A percentile compares a stretch with the other conserved stretches of the same genome.
Conservation (phyloP, 2,797 vertebrate genomes). For the Emys orbicularis region DNA sequence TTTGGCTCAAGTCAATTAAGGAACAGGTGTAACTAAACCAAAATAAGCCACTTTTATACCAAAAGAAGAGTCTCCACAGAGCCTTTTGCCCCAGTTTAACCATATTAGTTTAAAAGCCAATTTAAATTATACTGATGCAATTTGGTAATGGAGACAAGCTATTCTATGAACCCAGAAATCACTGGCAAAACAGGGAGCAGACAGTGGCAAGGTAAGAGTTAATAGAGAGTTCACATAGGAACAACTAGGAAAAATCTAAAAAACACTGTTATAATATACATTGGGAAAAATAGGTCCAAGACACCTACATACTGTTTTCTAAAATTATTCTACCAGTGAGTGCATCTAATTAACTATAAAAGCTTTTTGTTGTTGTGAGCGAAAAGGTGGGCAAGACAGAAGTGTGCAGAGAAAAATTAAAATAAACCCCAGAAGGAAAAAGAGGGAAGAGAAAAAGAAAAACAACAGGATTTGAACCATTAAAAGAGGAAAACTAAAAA, state of each 20-base stretch:
- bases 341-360: background rate
- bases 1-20: background rate
- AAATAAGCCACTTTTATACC: background rate
- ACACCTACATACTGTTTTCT: background rate
- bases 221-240: background rate
- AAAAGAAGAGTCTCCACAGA: conserved; percentile 11
- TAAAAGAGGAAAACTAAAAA: background rate
- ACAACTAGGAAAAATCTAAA: background rate
- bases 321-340: background rate
- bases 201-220: background rate
- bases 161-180: background rate
- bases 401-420: background rate
- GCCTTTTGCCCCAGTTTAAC: background rate
- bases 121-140: background rate
- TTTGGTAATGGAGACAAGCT: background rate
- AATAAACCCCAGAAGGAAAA: background rate
- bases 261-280: background rate
- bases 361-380: background rate
- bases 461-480: background rate
- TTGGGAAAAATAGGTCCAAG: background rate
- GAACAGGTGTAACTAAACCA: background rate
- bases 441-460: background rate
- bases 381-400: background rate
- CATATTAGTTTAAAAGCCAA: background rate
- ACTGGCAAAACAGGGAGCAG: background rate